Conservation (phyloP, 2,797 vertebrate genomes). For the Jordanella pulchra region DNA sequence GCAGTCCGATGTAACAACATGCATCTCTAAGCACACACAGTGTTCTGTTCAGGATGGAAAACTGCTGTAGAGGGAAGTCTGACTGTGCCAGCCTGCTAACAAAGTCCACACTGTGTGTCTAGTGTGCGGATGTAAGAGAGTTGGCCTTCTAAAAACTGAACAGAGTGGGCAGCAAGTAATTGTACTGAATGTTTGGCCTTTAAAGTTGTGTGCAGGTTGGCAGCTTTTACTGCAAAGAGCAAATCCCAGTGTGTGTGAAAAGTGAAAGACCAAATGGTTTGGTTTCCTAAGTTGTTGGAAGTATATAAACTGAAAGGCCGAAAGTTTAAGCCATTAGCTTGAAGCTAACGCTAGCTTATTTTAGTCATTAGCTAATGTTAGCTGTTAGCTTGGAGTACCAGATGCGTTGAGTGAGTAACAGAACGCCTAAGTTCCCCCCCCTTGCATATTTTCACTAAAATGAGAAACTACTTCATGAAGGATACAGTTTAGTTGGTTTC, state of each 20-base stretch:
- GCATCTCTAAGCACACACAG: conserved; percentile 56
- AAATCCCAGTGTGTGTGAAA: conserved; percentile 33
- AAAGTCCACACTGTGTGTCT: conserved; percentile 66
- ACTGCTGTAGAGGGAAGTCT: conserved; percentile 49
- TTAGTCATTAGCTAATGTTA: too few relatives aligned
- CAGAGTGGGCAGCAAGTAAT: conserved; percentile 28
- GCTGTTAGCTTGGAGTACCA: too few relatives aligned
- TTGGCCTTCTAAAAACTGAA: conserved; percentile 37
- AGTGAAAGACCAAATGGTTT: conserved; percentile 26
- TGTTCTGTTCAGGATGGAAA: conserved; percentile 69
- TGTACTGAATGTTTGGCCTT: conserved; percentile 29
- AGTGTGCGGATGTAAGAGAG: conserved; percentile 18
- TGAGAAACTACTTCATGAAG: too few relatives aligned
- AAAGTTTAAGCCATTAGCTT: neutral
- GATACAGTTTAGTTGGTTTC: too few relatives aligned
- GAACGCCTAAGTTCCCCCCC: too few relatives aligned
- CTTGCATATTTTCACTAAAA: too few relatives aligned
- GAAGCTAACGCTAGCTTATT: too few relatives aligned
- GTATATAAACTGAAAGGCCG: neutral
- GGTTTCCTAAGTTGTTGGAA: conserved; percentile 33
- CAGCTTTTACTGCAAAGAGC: conserved; percentile 32
- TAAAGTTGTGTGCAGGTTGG: conserved; percentile 39
- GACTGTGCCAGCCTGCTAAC: conserved; percentile 57
- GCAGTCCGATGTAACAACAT: conserved; percentile 44
- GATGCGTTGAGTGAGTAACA: too few relatives aligned